Base-by-base conservation (phyloP, 2,797 vertebrate species). In the Dallia pectoralis region DNA sequence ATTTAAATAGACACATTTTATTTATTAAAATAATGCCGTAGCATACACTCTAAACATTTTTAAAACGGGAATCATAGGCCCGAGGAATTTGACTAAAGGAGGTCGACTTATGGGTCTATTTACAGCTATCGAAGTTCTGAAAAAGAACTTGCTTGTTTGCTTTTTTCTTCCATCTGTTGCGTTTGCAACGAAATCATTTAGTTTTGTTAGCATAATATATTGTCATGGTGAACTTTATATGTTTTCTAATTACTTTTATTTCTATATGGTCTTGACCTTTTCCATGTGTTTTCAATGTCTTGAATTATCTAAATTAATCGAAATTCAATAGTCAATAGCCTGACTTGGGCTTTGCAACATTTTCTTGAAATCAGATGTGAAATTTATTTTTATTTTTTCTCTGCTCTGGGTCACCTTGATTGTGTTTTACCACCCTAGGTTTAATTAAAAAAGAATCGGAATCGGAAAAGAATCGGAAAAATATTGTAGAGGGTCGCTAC, bases 181-280 rank as follows among this genome's bases (percentile, higher is more conserved):
- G 53, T 59, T 59, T 27, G 22, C 53, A 59, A 59, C 53, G 53
- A 59, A 59, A 59, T 59, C 22, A 59, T 59, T 59, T 11, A 59
- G 53, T 59, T 59, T 59, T 14, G 53, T 59, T 27, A 44, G 7
- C 12, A 9, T 44, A 25, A 12, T 59, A 2, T 32, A 30, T 36
- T 65, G 6, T 32, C 32, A 65, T 65, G 36, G 36, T 33, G 63
- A 18, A 36, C 1, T 30, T n/a, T 6, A 15, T 32, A 32, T 32
- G 33, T 1, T 64, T 4, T 32, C 25, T 25, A 25, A 59, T 44
- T 11, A 44, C 40, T 11, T 44, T 44, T 44, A 11, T 59, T 59
- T 27, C 22, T 59, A 59, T 25, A 59, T 59, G 53, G 25, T 22
- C 53, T 12, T 14, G 53, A 59, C 53, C 25, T 59, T 59, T 59